Conservation (phyloP, 53 echinoderm and acorn worm species). For the Actinopyga echinites region DNA sequence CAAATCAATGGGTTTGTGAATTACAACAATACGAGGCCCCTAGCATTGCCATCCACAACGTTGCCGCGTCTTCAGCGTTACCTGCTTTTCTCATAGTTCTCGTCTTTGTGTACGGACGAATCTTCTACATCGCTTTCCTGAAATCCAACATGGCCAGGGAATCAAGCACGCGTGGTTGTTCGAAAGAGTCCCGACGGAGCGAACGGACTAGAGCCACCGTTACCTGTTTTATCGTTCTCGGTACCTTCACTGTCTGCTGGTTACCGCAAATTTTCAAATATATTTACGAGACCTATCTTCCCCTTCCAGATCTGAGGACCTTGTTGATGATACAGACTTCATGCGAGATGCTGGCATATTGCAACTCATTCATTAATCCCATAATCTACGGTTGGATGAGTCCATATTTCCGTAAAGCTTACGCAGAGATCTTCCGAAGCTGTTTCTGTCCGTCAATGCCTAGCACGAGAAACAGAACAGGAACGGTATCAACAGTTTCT, state of each 20-base stretch:
- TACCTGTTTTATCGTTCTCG: neutral
- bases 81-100: neutral
- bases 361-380: neutral
- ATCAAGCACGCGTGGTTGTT: too few species aligned
- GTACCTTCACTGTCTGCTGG: neutral
- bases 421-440: neutral
- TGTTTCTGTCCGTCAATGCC: neutral
- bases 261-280: neutral
- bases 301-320: neutral
- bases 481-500: too few species aligned
- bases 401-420: neutral
- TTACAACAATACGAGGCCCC: neutral
- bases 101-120: neutral
- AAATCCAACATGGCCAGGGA: too few species aligned
- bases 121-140: neutral
- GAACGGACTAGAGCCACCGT: neutral
- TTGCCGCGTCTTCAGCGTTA: neutral
- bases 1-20: constrained; percentile 29
- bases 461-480: neutral
- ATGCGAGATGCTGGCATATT: neutral
- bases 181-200: too few species aligned
- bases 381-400: constrained; percentile 18
- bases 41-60: neutral
- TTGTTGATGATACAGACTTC: neutral
- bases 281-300: neutral